Conservation (phyloP, 2,888 invertebrate genomes). For the Andrena praecox region DNA sequence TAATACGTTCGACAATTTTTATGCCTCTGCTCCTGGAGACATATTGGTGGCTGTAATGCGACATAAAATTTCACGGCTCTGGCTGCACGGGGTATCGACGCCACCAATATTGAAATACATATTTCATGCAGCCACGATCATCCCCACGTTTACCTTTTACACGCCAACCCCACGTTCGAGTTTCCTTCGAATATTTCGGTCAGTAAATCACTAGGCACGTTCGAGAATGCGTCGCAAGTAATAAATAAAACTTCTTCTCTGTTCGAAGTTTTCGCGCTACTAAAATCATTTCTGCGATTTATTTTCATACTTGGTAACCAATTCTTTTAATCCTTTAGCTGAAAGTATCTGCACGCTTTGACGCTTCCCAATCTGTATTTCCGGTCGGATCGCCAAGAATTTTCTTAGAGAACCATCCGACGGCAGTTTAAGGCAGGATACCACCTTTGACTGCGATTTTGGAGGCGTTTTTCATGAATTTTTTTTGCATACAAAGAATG, state of each 20-base stretch:
- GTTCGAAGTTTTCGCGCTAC: too few relatives aligned
- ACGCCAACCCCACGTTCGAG: conserved; percentile 37
- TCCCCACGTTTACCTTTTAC: conserved; percentile 66
- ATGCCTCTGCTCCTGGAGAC: conserved; percentile 72
- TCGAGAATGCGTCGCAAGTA: conserved; percentile 29
- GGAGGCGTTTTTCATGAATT: too few relatives aligned
- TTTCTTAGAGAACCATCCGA: too few relatives aligned
- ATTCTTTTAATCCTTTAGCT: too few relatives aligned
- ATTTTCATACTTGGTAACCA: too few relatives aligned
- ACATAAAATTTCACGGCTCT: conserved; percentile 77
- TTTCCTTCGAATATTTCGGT: conserved; percentile 50
- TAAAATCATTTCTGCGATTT: too few relatives aligned
- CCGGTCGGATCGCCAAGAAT: too few relatives aligned
- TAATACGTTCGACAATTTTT: conserved; percentile 81
- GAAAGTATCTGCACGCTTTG: too few relatives aligned
- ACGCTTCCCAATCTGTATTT: too few relatives aligned
- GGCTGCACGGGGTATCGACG: conserved; percentile 68
- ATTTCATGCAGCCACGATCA: conserved; percentile 79
- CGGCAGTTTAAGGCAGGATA: too few relatives aligned
- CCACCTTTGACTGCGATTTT: too few relatives aligned
- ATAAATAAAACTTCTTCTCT: conserved; percentile 6
- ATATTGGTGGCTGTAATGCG: conserved; percentile 81
- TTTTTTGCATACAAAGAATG: too few relatives aligned
- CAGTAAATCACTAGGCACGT: conserved; percentile 46
- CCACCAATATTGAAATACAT: conserved; percentile 81